A percentile compares a stretch with the other conserved stretches of the same genome.
These are phyloP conservation scores for Oncorhynchus nerka DNA, from an alignment of 2,113 vertebrate genomes.

Conservation along the genomic window DNA sequence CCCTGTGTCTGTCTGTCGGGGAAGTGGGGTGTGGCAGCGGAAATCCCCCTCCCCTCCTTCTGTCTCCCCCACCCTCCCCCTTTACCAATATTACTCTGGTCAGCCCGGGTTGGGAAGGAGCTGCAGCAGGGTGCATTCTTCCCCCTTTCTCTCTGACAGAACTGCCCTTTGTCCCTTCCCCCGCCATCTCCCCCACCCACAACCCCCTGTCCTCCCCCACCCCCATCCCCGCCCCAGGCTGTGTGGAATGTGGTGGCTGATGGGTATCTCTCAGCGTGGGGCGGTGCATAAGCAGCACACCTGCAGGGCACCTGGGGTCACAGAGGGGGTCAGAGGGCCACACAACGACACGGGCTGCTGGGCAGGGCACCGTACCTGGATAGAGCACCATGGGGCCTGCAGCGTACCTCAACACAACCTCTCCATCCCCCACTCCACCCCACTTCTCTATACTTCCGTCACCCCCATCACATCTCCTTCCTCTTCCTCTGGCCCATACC, in stretches of 20 bases:
- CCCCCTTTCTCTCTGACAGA: conserved; percentile 44
- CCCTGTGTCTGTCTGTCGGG: background rate
- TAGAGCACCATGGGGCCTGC: background rate
- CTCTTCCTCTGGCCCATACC: background rate
- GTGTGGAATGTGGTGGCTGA: conserved; percentile 71
- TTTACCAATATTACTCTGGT: background rate
- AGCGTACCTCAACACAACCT: background rate
- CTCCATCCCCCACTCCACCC: background rate
- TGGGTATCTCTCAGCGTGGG: conserved; percentile 64
- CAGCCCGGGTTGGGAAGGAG: background rate
- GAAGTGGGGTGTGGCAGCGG: background rate
- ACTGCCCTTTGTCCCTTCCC: conserved; percentile 54
- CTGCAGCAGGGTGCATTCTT: background rate
- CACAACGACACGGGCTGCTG: background rate
- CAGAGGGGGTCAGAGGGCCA: conserved; percentile 20
- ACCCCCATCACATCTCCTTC: background rate
- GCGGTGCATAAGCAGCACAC: conserved; percentile 64
- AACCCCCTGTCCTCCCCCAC: conserved; percentile 11
- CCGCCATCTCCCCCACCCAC: conserved; percentile 3
- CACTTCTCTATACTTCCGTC: background rate
- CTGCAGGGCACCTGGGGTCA: conserved; percentile 77
- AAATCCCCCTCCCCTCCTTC: background rate
- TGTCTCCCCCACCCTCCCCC: background rate
- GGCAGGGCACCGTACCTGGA: background rate
- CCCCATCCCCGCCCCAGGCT: conserved; percentile 52